These are phyloP conservation scores for Pelochelys cantorii DNA, from an alignment of 2,797 vertebrate species.

Conservation along the genomic window DNA sequence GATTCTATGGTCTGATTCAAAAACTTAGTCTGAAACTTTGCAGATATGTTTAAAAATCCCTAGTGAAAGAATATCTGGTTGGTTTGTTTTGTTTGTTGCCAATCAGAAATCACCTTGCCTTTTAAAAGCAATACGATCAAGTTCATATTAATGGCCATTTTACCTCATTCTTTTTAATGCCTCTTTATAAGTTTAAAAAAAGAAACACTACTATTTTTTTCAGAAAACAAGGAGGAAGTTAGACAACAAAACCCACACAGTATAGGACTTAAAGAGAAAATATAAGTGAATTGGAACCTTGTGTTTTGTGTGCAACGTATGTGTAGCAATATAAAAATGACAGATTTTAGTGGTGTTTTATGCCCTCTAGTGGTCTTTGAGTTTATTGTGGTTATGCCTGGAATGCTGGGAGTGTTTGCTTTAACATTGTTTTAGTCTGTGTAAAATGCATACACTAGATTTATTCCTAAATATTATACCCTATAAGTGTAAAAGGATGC, in stretches of 20 bases:
- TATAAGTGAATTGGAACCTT: slow-evolving; percentile 47
- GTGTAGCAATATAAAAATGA: neutral
- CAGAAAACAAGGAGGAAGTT: slow-evolving; percentile 9
- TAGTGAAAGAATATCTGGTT: neutral
- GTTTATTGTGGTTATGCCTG: neutral
- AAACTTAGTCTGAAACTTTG: neutral
- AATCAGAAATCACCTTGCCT: neutral
- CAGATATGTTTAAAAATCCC: neutral
- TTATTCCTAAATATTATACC: neutral
- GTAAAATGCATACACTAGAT: neutral
- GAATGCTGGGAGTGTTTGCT: accelerated
- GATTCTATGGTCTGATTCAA: neutral
- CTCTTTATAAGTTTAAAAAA: slow-evolving; percentile 47
- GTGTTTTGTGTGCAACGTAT: slow-evolving; percentile 22
- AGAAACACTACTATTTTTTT: slow-evolving; percentile 25
- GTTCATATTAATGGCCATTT: slow-evolving; percentile 42
- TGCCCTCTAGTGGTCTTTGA: slow-evolving; percentile 77
- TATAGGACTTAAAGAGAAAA: slow-evolving; percentile 21
- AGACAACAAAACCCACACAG: slow-evolving; percentile 44
- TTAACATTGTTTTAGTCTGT: neutral
- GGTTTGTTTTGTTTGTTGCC: neutral
- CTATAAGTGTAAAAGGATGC: neutral
- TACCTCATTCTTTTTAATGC: slow-evolving; percentile 25
- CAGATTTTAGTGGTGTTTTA: slow-evolving; percentile 67
- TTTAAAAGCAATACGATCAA: slow-evolving; percentile 27